Base-by-base conservation (phyloP, 2,888 invertebrate species). In the Nemurella pictetii region DNA sequence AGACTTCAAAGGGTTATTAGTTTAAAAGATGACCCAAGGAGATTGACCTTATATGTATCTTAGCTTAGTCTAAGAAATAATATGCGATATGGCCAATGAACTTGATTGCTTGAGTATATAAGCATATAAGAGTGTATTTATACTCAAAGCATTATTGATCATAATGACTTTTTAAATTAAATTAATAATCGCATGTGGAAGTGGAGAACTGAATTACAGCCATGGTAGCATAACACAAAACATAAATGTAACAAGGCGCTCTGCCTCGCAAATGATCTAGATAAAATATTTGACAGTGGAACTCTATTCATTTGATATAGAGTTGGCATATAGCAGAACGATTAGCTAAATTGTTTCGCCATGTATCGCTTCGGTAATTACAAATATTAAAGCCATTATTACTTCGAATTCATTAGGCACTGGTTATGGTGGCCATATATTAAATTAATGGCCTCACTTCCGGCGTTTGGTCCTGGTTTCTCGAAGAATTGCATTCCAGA, bases 51-150 rank as follows among this genome's bases (percentile, higher is more conserved):
- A 30, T 7, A 74, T n/a, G n/a, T 30, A 15, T n/a, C 78, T 78
- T 28, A 78, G 12, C 78, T 78, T 28, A n/a, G 4, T 27, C 78
- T 1, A n/a, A 30, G 78, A 78, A 78, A 78, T 78, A 78, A 78
- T 78, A 78, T 28, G 28, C 30, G 26, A 27, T 75, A 75, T 77
- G 30, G 78, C 28, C 78, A 78, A 78, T 78, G 78, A 78, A 78
- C 78, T 78, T 55, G 55, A 3, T 55, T 55, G 55, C 5, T 55
- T 55, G 9, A 20, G 55, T 55, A n/a, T n/a, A n/a, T n/a, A n/a
- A n/a, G n/a, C n/a, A n/a, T n/a, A n/a, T n/a, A n/a, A 20, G 55
- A 12, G 12, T 55, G 20, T 20, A 20, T 55, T 55, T 55, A 55
- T 12, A 55, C 20, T 55, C 55, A 55, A 20, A 12, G 55, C 55